Evolutionary conservation across 35 echinoderm and acorn worm species (phyloP).

Genomic region (Ophioderma brevispina): DNA sequence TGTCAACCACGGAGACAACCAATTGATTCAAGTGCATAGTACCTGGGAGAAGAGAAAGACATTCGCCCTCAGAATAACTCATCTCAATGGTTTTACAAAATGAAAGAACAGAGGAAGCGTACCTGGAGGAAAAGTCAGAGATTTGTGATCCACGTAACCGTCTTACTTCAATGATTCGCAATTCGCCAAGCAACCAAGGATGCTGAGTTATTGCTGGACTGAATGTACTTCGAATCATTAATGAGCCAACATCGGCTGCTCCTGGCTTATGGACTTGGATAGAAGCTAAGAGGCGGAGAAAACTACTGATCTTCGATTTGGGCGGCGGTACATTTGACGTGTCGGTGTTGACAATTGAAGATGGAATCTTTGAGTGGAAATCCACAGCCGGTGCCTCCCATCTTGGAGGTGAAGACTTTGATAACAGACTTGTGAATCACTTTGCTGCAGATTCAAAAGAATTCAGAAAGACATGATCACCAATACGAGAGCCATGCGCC

Average conservation of each 20-base stretch:
- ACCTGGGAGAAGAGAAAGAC: conserved; percentile 75
- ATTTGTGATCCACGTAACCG: conserved; percentile 62
- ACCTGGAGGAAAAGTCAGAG: conserved; percentile 49
- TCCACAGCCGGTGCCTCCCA: conserved; percentile 77
- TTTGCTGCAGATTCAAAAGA: conserved; percentile 64
- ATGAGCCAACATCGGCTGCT: conserved; percentile 70
- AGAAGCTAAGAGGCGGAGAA: conserved; percentile 53
- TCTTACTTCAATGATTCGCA: conserved; percentile 63
- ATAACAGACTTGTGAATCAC: conserved; percentile 68
- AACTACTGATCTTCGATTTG: conserved; percentile 72
- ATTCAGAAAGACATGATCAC: conserved; percentile 57
- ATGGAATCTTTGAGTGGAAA: conserved; percentile 69
- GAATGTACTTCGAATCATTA: conserved; percentile 70
- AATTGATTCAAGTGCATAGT: conserved; percentile 48
- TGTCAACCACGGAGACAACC: conserved; percentile 47
- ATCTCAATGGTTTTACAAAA: conserved; percentile 74
- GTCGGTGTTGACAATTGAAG: conserved; percentile 61
- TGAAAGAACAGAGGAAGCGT: conserved; percentile 67
- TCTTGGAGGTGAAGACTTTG: conserved; percentile 82
- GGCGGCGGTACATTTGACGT: conserved; percentile 79
- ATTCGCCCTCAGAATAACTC: conserved; percentile 75
- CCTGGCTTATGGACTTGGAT: conserved; percentile 67
- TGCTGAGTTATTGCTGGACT: conserved; percentile 72
- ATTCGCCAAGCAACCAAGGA: conserved; percentile 73
- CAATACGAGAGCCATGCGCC: conserved; percentile 49